Evolutionary conservation across 1,140 invertebrate species (phyloP), one percentile per base, ranked within the genome.

Genomic region (Choristoneura fumiferana): DNA sequence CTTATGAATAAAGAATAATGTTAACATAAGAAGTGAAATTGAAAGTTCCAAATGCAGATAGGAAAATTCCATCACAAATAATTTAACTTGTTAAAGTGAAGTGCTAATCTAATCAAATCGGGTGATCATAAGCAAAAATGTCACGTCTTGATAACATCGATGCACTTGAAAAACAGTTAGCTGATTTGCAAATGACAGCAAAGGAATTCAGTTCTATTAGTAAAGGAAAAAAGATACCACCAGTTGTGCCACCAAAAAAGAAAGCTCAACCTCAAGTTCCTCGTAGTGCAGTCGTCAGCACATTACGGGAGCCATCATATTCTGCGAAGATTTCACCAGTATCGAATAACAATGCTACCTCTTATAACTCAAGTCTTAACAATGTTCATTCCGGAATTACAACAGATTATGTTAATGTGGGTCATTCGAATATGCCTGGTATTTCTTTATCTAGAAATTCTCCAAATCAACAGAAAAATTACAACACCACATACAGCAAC

Each of bases 181-280:
- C 90, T 3, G 90, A 92, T 61, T 70, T 92, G 39, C 90, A 91
- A 67, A 77, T 91, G 72, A 69, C 85, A 5, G 81, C 78, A 54
- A 90, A 87, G 52, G 82, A 88, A 38, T 35, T 70, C 10, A 76
- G 73, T 70, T 69, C 65, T 3, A 59, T 77, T 15, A 74, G 73
- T 40, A 82, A 77, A 63, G 73, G 77, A 3, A 94, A 93, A 68
- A 95, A 95, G 82, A 84, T 94, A 57, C 94, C 93, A 59, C 94
- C 95, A 56, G 93, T 94, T 45, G 83, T 95, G 53, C 94, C 94
- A 35, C 94, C 94, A n/a, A 95, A 95, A 83, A 94, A 94, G 40
- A 94, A 94, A 86, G 91, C 92, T 59, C 91, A 93, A 73, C 93
- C 93, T n/a, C 92, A 94, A 91, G 93, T 94, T 73, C 89, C 89